Percentiles rank a stretch among this genome's conserved stretches.
These are phyloP conservation scores for Ailurus styani DNA, from an alignment of 2,113 vertebrate species.

Conservation along the genomic window DNA sequence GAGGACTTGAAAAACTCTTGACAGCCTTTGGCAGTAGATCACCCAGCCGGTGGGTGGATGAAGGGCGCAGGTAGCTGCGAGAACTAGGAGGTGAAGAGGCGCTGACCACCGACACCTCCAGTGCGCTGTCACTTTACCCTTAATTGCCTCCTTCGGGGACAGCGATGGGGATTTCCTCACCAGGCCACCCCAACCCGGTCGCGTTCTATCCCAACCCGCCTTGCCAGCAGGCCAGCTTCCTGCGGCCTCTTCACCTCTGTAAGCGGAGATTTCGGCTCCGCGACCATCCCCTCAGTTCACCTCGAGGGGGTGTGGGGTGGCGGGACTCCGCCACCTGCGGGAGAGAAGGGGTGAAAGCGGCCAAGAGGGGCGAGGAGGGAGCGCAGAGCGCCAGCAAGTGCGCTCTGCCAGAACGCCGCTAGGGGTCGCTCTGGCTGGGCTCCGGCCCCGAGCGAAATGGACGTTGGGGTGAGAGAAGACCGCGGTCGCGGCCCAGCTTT, in stretches of 20 bases:
- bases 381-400: neutral
- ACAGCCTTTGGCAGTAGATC: neutral
- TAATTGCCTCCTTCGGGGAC: neutral
- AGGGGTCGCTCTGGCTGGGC: neutral
- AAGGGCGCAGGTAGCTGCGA: neutral
- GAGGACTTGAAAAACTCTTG: neutral
- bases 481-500: accelerated
- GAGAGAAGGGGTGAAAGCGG: neutral
- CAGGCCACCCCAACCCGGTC: neutral
- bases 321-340: neutral
- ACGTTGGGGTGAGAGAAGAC: too few relatives aligned
- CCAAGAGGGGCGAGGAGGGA: too few relatives aligned
- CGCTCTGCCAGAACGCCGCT: neutral
- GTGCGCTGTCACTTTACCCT: neutral
- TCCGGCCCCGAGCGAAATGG: neutral
- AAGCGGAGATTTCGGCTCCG: neutral
- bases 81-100: neutral
- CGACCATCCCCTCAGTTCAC: neutral
- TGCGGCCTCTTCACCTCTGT: neutral
- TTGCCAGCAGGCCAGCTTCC: neutral
- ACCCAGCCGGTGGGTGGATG: neutral
- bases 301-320: neutral
- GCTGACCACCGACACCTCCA: neutral
- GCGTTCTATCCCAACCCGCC: accelerated
- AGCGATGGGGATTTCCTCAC: neutral